Evolutionary conservation across 2,797 vertebrate genomes (phyloP), one percentile per base, ranked within the genome.

Genomic region (Schizopygopsis pylzovi): DNA sequence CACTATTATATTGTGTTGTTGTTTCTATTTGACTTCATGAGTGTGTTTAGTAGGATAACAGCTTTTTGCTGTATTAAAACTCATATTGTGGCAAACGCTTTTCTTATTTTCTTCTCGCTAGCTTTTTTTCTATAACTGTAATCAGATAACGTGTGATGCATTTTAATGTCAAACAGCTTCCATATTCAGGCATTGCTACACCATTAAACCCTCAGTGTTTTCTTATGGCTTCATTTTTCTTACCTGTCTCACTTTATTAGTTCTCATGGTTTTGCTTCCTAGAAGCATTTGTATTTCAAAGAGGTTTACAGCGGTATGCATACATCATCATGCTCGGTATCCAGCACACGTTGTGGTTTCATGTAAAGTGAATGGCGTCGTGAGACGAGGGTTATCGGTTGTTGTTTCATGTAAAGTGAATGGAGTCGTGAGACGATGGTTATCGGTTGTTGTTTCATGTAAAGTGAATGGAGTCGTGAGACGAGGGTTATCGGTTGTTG

Each of bases 301-400:
- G n/a, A n/a, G 22, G 4, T 56, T 79, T 54, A 47, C 61, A 25
- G 28, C 45, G 39, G 12, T 25, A 15, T 15, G 13, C 61, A 54
- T 67, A 25, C 49, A 68, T 78, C 12, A 13, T 68, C 22, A 28
- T 33, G 33, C 22, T 76, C 22, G 4, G 6, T 49, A 16, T 28
- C 16, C 63, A 70, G 4, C 63, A 39, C 28, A 41, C 15, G 1
- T 65, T 43, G 59, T 47, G 41, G 43, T 47, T 39, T 76, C 52
- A 47, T 76, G 28, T 59, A 22, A 41, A 84, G 45, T 25, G 75
- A 72, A 49, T 56, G 33, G 28, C 78, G 75, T 43, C 37, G 59
- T 1, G 49, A 11, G 22, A 3, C 33, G 33, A 33, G 33, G 33
- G 33, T 3, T 28, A 28, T 28, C 28, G 28, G 1, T 65, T 43